Evolutionary conservation across 2,888 invertebrate species (phyloP), one percentile per base, ranked within the genome.

Genomic region (Drosophila heteroneura): DNA sequence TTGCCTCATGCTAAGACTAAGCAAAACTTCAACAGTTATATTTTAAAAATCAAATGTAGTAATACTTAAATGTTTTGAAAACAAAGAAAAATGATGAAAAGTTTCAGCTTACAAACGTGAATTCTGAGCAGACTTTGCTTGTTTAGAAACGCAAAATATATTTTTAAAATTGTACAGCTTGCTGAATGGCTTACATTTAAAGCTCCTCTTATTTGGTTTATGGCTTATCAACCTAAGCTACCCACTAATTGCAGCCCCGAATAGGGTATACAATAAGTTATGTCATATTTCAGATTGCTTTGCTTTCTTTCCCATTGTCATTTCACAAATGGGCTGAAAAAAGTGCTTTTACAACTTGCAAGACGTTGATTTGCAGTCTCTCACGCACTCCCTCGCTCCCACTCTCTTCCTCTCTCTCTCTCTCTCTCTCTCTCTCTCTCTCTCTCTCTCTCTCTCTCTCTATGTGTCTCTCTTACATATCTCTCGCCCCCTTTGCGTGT

Each of bases 301-400:
- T 64, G 54, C 82, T 74, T 69, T 58, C 71, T 26, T 52, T 58
- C 69, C n/a, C 51, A 58, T 82, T 85, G 83, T 85, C 85, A 90
- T 90, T 85, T 90, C 41, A 74, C 89, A 90, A 90, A 90, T 85
- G 91, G 91, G 83, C 79, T 74, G 79, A 74, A 75, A 76, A 74
- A 74, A 76, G 62, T 78, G 74, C 72, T 87, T 65, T 65, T 51
- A 53, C 70, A 79, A 73, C 64, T 75, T 54, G 22, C 58, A 75
- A 84, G 85, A 82, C 74, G 82, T 76, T 87, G 76, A 74, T 87
- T 87, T 81, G 66, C 70, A 53, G 65, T 68, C 75, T 72, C 59
- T 41, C 47, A 26, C 26, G 22, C 22, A 47, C 41, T n/a, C 57
- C 47, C 47, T 58, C 41, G 22, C 12, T 22, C 30, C 9, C 3